Evolutionary conservation across 2,888 invertebrate genomes (phyloP), one percentile per base, ranked within the genome.

Genomic region (Thera britannica): DNA sequence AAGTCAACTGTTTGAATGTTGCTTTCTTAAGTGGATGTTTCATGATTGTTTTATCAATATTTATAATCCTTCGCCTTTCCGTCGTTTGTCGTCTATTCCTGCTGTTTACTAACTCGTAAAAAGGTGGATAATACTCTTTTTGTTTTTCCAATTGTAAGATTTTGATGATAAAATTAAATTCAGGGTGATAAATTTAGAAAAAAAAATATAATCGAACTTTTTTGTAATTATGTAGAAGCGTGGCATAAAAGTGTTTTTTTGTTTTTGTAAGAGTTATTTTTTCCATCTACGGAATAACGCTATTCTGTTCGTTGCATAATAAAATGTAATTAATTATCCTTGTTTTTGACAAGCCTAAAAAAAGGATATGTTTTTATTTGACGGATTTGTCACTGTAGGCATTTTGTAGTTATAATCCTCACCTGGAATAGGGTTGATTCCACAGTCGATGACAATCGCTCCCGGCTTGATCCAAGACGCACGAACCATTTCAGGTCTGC

Each of bases 381-480:
- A 23, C 23, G 23, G 23, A 23, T 23, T n/a, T n/a, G 23, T 23
- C 1, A 23, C 1, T 23, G 23, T 23, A 23, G 1, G 23, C 1
- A 23, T 23, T 23, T 23, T 23, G 23, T 23, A 23, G 23, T 1
- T 23, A 23, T 6, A 51, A 51, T 51, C 8, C n/a, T 62, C 90
- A 97, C 98, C 98, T 90, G 97, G 95, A 78, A 98, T 96, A 3
- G 97, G 95, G 92, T 98, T 99, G 78, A 99, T 99, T 56, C 99
- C 99, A 89, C 99, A 99, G 89, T 99, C 99, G 79, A 99, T 99
- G 52, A 99, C 99, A 9, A 99, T 97, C 12, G 99, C 99, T 3
- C 99, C 99, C 0, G 98, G 98, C 90, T 99, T 99, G 76, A 99
- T 96, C 99, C 99, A 99, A 72, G 97, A 97, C 0, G 97, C 98